Conservation (phyloP, 2,113 vertebrate species). For the Thamnaconus septentrionalis region DNA sequence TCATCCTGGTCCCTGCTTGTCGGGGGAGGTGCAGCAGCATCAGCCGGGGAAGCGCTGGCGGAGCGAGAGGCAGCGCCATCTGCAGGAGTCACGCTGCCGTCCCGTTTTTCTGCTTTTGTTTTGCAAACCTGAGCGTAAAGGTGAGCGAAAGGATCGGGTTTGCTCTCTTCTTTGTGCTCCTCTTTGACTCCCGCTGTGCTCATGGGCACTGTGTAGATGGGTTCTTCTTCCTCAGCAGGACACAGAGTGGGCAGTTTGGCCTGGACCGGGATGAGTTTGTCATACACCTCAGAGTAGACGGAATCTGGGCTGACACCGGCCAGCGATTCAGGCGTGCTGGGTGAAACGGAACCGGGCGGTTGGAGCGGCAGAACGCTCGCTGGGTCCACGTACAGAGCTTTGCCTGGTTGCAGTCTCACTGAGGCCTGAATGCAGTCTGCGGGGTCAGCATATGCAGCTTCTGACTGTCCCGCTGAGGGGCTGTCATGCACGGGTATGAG, state of each 20-base stretch:
- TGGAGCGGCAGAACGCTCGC: slow-evolving; percentile 42
- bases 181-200: background rate
- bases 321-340: background rate
- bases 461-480: slow-evolving; percentile 29
- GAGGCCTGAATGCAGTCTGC: slow-evolving; percentile 64
- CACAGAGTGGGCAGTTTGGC: background rate
- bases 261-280: slow-evolving; percentile 56
- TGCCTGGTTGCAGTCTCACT: background rate
- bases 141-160: slow-evolving; percentile 53
- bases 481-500: slow-evolving; percentile 26
- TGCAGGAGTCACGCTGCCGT: background rate
- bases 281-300: slow-evolving; percentile 75
- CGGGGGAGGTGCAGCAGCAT: background rate
- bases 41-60: slow-evolving; percentile 10
- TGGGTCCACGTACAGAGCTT: slow-evolving; percentile 50
- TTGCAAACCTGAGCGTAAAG: slow-evolving; percentile 67
- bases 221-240: slow-evolving; percentile 14
- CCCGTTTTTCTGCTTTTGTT: background rate
- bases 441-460: slow-evolving; percentile 84
- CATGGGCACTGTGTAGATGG: slow-evolving; percentile 54
- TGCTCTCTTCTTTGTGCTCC: slow-evolving; percentile 12
- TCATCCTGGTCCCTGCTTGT: slow-evolving; percentile 20
- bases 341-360: slow-evolving; percentile 14
- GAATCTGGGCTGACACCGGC: slow-evolving; percentile 28
- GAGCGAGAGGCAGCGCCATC: accelerated